A percentile compares a stretch with the other conserved stretches of the same genome.
Evolutionary conservation across 2,888 invertebrate species (phyloP).

Genomic region (Mycogona germanica): DNA sequence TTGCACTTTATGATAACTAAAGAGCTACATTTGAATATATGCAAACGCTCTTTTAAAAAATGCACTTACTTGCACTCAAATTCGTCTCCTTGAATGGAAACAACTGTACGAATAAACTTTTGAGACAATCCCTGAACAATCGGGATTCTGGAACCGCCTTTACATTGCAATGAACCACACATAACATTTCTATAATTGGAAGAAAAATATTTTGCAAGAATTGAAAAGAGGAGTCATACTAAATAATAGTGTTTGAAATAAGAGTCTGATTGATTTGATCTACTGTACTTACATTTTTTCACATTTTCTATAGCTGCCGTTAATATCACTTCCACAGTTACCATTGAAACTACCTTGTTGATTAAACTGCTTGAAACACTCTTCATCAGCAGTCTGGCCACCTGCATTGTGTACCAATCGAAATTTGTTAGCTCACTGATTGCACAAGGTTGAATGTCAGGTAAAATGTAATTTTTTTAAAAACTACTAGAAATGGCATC

Average conservation of each 20-base stretch:
- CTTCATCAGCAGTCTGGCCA: slow-evolving; percentile 63
- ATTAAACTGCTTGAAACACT: slow-evolving; percentile 92
- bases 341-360: slow-evolving; percentile 90
- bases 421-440: no score
- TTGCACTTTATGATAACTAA: no score
- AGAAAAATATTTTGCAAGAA: not conserved
- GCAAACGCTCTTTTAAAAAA: no score
- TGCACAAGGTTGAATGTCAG: no score
- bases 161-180: slow-evolving; percentile 92
- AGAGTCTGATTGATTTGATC: not conserved
- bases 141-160: slow-evolving; percentile 71
- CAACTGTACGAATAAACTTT: slow-evolving; percentile 74
- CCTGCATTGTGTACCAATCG: slow-evolving; percentile 34
- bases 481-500: not conserved
- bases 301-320: slow-evolving; percentile 71
- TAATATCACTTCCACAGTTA: slow-evolving; percentile 76
- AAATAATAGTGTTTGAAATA: not conserved
- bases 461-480: not conserved
- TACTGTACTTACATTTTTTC: slow-evolving; percentile 56
- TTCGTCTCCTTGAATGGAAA: slow-evolving; percentile 75
- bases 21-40: no score
- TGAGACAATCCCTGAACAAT: slow-evolving; percentile 64
- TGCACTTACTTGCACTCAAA: slow-evolving; percentile 92
- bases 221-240: not conserved
- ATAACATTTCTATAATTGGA: slow-evolving; percentile 56